phyloP scores from a whole-genome alignment of 2,113 vertebrate genomes.

The Numenius arquata region DNA sequence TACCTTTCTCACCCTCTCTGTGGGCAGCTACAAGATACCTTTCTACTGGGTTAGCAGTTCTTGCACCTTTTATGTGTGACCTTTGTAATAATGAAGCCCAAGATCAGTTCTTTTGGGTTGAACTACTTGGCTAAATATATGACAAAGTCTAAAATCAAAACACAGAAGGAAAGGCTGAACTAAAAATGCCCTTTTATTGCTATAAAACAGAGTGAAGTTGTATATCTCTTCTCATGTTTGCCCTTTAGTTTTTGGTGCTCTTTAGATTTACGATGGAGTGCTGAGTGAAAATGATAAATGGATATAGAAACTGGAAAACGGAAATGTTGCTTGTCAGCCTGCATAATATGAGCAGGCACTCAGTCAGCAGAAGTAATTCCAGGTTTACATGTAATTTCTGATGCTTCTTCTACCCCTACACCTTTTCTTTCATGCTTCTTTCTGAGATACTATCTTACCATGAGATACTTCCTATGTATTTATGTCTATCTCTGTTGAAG shows the following conservation, averaged over 20 bases:
- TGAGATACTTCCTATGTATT: neutral
- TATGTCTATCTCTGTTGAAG: neutral
- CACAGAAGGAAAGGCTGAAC: neutral
- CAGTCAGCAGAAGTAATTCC: neutral
- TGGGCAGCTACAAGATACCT: neutral
- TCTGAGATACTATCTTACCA: neutral
- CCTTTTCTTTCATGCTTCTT: neutral
- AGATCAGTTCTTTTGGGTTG: neutral
- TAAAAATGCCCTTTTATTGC: neutral
- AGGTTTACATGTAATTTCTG: neutral
- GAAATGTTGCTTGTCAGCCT: neutral
- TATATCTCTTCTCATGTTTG: conserved; percentile 3
- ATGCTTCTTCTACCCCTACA: neutral
- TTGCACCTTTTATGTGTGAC: neutral
- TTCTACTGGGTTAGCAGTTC: neutral
- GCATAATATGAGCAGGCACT: neutral
- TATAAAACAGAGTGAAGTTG: neutral
- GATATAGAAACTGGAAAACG: neutral
- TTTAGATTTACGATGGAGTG: neutral
- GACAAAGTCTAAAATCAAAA: conserved; percentile 35
- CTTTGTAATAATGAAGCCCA: neutral
- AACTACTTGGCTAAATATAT: neutral
- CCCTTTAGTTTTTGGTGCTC: conserved; percentile 20
- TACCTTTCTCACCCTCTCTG: neutral
- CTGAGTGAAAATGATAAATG: neutral